Conservation (phyloP, 2,113 vertebrate genomes). For the Neolamprologus cancellatus region DNA sequence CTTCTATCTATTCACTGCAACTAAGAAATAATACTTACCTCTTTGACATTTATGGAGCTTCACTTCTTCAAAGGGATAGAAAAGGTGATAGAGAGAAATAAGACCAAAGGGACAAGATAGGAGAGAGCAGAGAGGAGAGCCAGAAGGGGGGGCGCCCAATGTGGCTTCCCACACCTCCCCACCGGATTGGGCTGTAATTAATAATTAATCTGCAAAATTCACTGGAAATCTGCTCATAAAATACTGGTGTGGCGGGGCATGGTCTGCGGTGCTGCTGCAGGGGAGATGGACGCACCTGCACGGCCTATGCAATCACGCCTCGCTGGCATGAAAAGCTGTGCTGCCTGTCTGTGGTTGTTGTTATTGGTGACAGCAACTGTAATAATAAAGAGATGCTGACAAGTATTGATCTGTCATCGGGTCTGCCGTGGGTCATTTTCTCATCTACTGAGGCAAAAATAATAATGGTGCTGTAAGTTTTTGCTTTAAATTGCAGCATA, state of each 20-base stretch:
- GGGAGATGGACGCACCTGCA: not conserved
- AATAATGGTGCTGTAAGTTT: not conserved
- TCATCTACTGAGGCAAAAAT: not conserved
- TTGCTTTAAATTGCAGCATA: not conserved
- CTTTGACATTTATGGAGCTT: not conserved
- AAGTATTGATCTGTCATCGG: not conserved
- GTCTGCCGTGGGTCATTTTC: not conserved
- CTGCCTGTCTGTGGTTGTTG: not conserved
- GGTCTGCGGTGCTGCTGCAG: not conserved
- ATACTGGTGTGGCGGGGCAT: not conserved
- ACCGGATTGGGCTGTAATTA: not conserved
- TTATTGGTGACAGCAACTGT: not conserved
- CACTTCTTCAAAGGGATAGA: not conserved
- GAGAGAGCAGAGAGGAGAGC: too few relatives aligned
- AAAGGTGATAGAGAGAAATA: not conserved
- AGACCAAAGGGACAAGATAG: not conserved
- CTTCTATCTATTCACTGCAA: not conserved
- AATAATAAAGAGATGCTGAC: not conserved
- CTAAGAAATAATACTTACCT: not conserved
- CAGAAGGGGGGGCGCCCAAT: fast-evolving
- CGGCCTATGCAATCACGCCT: not conserved
- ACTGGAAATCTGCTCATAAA: not conserved
- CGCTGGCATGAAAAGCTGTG: not conserved
- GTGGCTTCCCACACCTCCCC: not conserved
- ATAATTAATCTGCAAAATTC: not conserved